Evolutionary conservation across 2,113 vertebrate species (phyloP).

Genomic region (Cryptomyrus ogoouensis): DNA sequence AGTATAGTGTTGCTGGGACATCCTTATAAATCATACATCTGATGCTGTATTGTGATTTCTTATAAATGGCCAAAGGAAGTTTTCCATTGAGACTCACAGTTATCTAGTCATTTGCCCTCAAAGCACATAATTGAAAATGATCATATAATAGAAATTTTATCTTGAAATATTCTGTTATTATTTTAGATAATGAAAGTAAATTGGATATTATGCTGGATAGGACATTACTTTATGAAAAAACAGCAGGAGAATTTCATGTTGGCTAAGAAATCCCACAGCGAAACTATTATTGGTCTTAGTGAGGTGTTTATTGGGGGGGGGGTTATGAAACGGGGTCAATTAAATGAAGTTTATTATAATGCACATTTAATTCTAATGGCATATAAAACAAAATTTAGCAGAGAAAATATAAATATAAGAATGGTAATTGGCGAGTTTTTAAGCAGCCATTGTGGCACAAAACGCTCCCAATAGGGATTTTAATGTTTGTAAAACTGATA

Average conservation of each 20-base stretch:
- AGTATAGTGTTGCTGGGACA: not conserved
- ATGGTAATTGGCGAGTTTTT: not conserved
- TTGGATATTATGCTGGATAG: not conserved
- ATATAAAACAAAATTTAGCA: not conserved
- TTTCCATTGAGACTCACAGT: not conserved
- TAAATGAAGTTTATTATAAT: not conserved
- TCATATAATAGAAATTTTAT: not conserved
- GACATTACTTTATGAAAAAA: not conserved
- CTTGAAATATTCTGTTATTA: not conserved
- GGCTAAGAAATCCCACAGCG: not conserved
- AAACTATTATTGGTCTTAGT: not conserved
- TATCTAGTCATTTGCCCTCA: not conserved
- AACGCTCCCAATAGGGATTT: not conserved
- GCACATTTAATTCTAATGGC: not conserved
- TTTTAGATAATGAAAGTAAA: not conserved
- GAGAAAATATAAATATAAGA: not conserved
- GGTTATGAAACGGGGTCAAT: not conserved
- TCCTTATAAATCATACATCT: not conserved
- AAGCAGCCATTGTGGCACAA: not conserved
- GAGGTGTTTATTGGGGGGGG: not conserved
- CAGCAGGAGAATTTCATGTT: not conserved
- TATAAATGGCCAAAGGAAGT: not conserved
- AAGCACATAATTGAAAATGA: not conserved
- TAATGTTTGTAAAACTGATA: not conserved
- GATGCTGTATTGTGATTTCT: not conserved